Percentiles rank a stretch among this genome's conserved stretches.
These are phyloP conservation scores for Macrophya annulata DNA, from an alignment of 2,888 invertebrate species.

Conservation along the genomic window DNA sequence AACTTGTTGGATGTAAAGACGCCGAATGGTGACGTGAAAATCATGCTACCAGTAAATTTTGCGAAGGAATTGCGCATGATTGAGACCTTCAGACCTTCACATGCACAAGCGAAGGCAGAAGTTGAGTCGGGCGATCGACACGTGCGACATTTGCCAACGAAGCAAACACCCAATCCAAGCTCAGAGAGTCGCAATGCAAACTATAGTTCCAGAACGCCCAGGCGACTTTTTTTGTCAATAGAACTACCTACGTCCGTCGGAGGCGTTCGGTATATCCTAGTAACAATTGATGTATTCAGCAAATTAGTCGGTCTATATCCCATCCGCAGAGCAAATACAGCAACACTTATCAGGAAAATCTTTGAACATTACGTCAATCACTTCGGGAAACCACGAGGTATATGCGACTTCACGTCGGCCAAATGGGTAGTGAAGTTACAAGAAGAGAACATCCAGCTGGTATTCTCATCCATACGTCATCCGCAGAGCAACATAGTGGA, in stretches of 20 bases:
- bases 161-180: slow-evolving; percentile 32
- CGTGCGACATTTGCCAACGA: slow-evolving; percentile 42
- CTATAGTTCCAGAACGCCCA: slow-evolving; percentile 27
- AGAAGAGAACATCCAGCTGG: background rate
- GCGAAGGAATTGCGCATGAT: background rate
- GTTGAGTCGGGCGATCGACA: background rate
- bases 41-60: background rate
- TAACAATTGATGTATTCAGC: slow-evolving; percentile 45
- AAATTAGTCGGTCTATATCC: slow-evolving; percentile 31
- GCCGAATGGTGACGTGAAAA: background rate
- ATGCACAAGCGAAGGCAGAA: background rate
- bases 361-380: background rate
- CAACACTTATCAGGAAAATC: background rate
- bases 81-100: slow-evolving; percentile 12
- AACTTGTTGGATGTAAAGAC: background rate
- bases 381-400: background rate
- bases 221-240: slow-evolving; percentile 40
- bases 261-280: slow-evolving; percentile 28
- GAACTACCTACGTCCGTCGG: slow-evolving; percentile 48
- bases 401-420: slow-evolving; percentile 24
- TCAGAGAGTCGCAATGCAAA: slow-evolving; percentile 20
- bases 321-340: background rate
- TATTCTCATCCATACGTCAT: slow-evolving; percentile 21
- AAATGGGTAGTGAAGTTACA: background rate
- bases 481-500: background rate